These are phyloP conservation scores for Laodelphax striatellus DNA, from an alignment of 1,140 invertebrate genomes.

Conservation along the genomic window DNA sequence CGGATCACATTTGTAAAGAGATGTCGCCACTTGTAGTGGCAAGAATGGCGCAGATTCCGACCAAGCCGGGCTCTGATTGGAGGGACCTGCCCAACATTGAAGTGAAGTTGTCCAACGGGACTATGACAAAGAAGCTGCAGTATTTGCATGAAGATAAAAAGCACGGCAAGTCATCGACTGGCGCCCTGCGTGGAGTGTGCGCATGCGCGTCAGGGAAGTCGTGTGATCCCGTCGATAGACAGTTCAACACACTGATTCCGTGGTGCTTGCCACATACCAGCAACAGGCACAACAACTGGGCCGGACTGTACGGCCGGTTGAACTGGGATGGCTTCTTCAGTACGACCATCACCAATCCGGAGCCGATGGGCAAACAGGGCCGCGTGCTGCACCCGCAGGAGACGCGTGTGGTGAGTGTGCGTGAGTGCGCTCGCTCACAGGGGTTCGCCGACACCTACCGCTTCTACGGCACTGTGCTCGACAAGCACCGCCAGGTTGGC, in stretches of 20 bases:
- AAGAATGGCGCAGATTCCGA: slow-evolving; percentile 65
- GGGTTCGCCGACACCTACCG: slow-evolving; percentile 70
- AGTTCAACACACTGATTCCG: slow-evolving; percentile 77
- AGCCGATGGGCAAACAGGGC: slow-evolving; percentile 84
- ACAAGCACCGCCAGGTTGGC: slow-evolving; percentile 76
- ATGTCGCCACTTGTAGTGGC: slow-evolving; percentile 70
- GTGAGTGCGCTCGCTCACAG: slow-evolving; percentile 79
- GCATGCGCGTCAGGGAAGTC: slow-evolving; percentile 49
- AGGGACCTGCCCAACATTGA: slow-evolving; percentile 73
- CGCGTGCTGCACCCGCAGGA: slow-evolving; percentile 73
- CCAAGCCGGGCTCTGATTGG: slow-evolving; percentile 69
- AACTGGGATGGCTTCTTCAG: slow-evolving; percentile 78
- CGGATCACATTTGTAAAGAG: slow-evolving; percentile 78
- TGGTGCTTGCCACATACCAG: slow-evolving; percentile 86
- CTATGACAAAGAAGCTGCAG: slow-evolving; percentile 45
- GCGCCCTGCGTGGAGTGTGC: slow-evolving; percentile 64
- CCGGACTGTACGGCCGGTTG: slow-evolving; percentile 56
- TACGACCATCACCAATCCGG: slow-evolving; percentile 80
- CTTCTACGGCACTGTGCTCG: slow-evolving; percentile 62
- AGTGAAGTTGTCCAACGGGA: slow-evolving; percentile 57
- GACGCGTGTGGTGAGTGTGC: slow-evolving; percentile 66
- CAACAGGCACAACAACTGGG: slow-evolving; percentile 79
- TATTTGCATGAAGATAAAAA: slow-evolving; percentile 62
- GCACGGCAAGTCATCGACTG: slow-evolving; percentile 44
- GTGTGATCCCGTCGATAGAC: slow-evolving; percentile 61